These are phyloP conservation scores for Phrynosoma blainvillii DNA, from an alignment of 2,113 vertebrate species.

Conservation along the genomic window DNA sequence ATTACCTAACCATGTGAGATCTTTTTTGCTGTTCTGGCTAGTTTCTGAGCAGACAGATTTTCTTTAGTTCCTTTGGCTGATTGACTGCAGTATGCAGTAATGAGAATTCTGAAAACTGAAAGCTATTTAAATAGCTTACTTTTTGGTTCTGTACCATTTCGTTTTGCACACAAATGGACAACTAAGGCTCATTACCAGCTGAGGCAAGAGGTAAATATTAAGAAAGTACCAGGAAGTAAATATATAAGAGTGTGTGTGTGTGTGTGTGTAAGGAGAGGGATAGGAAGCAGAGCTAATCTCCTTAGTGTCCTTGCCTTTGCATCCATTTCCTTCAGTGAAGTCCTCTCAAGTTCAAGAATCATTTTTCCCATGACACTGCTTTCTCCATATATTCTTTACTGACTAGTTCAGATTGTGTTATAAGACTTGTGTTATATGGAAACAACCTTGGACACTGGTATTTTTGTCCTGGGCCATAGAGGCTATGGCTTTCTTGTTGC, in stretches of 20 bases:
- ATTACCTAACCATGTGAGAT: not conserved
- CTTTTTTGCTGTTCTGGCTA: not conserved
- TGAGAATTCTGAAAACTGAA: conserved; percentile 1
- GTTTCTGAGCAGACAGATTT: not conserved
- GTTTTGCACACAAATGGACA: not conserved
- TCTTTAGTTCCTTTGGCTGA: not conserved
- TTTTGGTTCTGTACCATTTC: conserved; percentile 1
- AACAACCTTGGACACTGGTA: no score
- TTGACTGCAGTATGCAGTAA: not conserved
- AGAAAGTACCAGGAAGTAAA: not conserved
- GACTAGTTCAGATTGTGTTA: not conserved
- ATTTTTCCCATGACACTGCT: conserved; percentile 57
- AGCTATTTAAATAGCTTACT: not conserved
- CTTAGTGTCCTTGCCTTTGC: conserved; percentile 42
- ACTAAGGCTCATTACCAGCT: conserved; percentile 11
- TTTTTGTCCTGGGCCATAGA: no score
- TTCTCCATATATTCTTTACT: conserved; percentile 46
- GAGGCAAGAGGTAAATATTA: conserved; percentile 33
- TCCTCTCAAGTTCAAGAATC: conserved; percentile 8
- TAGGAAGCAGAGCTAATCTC: conserved; percentile 54
- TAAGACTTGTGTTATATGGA: no score
- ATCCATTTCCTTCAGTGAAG: conserved; percentile 39
- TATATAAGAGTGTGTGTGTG: conserved; percentile 13
- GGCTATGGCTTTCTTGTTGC: no score
- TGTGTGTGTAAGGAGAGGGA: no score